Conservation (phyloP, 2,797 vertebrate species). For the Sebastes kiyomatsui region DNA sequence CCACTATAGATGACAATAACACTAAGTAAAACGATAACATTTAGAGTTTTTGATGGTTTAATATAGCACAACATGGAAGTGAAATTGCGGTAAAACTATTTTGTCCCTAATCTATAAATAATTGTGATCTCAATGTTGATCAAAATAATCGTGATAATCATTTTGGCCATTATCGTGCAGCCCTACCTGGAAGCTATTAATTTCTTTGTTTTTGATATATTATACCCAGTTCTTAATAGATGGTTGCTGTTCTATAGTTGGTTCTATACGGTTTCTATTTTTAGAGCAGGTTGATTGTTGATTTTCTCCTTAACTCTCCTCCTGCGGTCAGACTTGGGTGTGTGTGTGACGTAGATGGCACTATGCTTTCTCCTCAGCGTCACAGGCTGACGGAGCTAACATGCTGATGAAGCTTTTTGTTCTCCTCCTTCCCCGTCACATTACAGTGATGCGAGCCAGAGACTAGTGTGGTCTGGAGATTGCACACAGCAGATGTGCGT, state of each 20-base stretch:
- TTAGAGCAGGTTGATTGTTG: not conserved
- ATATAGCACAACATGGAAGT: too few relatives aligned
- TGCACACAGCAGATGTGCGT: slow-evolving; percentile 3
- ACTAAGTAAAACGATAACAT: too few relatives aligned
- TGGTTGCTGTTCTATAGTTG: not conserved
- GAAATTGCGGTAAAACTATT: too few relatives aligned
- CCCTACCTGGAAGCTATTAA: not conserved
- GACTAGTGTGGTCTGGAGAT: not conserved
- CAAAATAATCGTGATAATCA: too few relatives aligned
- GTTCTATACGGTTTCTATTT: not conserved
- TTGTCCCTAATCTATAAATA: too few relatives aligned
- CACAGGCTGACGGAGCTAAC: not conserved
- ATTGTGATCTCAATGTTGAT: too few relatives aligned
- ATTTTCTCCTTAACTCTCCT: slow-evolving; percentile 10
- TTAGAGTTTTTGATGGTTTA: too few relatives aligned
- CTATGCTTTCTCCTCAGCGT: slow-evolving; percentile 1
- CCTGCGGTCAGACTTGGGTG: not conserved
- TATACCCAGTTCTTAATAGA: not conserved
- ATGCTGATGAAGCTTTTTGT: slow-evolving; percentile 43
- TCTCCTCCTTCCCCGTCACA: not conserved
- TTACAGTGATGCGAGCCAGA: slow-evolving; percentile 20
- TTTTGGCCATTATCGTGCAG: too few relatives aligned
- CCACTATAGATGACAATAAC: too few relatives aligned
- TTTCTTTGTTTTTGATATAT: not conserved
- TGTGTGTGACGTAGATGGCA: slow-evolving; percentile 20